phyloP scores from a whole-genome alignment of 2,797 vertebrate species.

The Lepus oiostolus region DNA sequence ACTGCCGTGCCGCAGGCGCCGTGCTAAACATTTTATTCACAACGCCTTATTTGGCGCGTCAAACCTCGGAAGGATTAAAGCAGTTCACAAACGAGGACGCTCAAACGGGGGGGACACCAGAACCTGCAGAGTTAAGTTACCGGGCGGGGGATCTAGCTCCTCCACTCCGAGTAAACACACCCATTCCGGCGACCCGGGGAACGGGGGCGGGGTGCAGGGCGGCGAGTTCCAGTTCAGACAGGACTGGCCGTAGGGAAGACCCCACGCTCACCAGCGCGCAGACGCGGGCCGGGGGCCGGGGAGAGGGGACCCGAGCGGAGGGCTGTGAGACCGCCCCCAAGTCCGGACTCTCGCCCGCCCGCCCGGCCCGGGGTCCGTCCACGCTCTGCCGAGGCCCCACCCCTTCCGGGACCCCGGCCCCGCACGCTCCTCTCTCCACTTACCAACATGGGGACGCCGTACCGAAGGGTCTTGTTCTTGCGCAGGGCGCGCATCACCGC shows the following conservation, averaged over 20 bases:
- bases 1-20: background rate
- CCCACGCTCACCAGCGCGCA: background rate
- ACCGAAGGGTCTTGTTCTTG: slow-evolving; percentile 84
- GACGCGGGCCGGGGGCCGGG: background rate
- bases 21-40: background rate
- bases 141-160: no score
- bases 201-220: no score
- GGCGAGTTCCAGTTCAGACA: background rate
- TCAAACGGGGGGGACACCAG: background rate
- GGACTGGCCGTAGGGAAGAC: background rate
- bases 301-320: rapidly evolving
- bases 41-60: background rate
- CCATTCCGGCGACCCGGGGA: background rate
- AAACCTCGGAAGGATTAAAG: background rate
- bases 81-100: background rate
- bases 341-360: background rate
- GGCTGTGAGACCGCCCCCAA: background rate
- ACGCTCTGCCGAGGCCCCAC: background rate
- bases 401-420: background rate
- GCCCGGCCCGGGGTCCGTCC: rapidly evolving
- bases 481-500: slow-evolving; percentile 65
- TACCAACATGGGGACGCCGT: slow-evolving; percentile 89
- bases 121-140: background rate
- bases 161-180: background rate
- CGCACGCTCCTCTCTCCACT: slow-evolving; percentile 23